Evolutionary conservation across 2,797 vertebrate genomes (phyloP), one percentile per base, ranked within the genome.

Genomic region (Cryptoprocta ferox): DNA sequence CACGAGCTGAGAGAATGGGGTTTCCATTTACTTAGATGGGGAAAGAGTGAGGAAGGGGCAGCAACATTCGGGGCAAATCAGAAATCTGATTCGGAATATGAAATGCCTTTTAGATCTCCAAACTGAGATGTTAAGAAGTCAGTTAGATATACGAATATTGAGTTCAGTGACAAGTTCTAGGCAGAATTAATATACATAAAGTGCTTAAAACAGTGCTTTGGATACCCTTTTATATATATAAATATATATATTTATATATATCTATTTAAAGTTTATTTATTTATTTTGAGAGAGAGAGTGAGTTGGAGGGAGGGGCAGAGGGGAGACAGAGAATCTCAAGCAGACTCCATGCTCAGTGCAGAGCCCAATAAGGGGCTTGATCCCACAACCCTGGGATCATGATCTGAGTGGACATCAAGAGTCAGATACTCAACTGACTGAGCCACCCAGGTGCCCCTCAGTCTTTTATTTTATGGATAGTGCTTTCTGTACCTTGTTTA

Each of bases 401-500:
- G 56, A 59, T 21, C 21, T 59, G 56, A 59, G 56, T 3, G 7
- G 56, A 59, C 21, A 59, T 59, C 56, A 24, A 24, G 56, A 59
- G 19, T 59, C 56, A 59, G 56, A 59, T 59, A 59, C 56, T 59
- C 56, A 59, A 59, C 56, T 7, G 56, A 59, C 8, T 24, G 56
- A 59, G 8, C 21, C 56, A 59, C 21, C 19, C 56, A 59, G 21
- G 56, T 59, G 56, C 21, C 56, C 21, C 56, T 59, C 28, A 75
- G 53, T 48, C 39, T 84, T 93, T 82, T 95, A 91, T 79, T 88
- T 91, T 94, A 79, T 66, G 48, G 16, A 26, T 45, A 86, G 19
- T 78, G n/a, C 28, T 75, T 94, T 96, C 73, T 95, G 7, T 59
- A 87, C 32, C 86, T 71, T 95, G 37, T 79, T 93, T 79, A 91